Evolutionary conservation across 2,888 invertebrate species (phyloP).

Genomic region (Fragum sueziense): DNA sequence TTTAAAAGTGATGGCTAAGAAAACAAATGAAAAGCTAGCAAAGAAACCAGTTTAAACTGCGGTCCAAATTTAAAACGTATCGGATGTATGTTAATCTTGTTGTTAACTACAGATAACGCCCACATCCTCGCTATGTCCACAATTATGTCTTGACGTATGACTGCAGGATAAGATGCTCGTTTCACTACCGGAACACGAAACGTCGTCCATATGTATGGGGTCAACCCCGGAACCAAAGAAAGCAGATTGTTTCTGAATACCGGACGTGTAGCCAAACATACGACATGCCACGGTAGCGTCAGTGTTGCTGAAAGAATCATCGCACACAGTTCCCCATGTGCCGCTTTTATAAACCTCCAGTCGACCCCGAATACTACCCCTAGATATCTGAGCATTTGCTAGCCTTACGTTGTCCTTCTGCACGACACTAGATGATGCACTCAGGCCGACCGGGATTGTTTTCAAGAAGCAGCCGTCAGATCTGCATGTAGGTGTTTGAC

Average conservation of each 20-base stretch:
- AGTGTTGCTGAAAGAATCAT: constrained; percentile 2
- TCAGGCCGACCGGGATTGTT: constrained; percentile 7
- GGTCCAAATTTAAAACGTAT: no score
- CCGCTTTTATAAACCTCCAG: constrained; percentile 4
- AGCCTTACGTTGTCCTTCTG: constrained; percentile 7
- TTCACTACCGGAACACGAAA: neutral
- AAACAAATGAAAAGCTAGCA: no score
- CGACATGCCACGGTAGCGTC: constrained; percentile 14
- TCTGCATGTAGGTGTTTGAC: neutral
- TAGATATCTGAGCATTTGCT: neutral
- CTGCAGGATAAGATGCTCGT: constrained; percentile 8
- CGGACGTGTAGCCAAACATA: constrained; percentile 8
- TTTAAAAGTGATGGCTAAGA: no score
- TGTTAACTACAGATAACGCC: constrained; percentile 9
- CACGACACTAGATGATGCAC: neutral
- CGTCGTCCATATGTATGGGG: constrained; percentile 1
- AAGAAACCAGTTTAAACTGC: no score
- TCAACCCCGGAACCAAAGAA: neutral
- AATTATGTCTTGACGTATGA: constrained; percentile 6
- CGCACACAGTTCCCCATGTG: constrained; percentile 11
- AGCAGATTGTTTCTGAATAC: constrained; percentile 6
- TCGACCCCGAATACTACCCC: neutral
- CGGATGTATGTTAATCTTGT: no score
- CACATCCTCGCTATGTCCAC: constrained; percentile 5
- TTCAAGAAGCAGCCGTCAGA: constrained; percentile 6